Evolutionary conservation across 2,797 vertebrate genomes (phyloP), one percentile per base, ranked within the genome.

Genomic region (Capromys pilorides): DNA sequence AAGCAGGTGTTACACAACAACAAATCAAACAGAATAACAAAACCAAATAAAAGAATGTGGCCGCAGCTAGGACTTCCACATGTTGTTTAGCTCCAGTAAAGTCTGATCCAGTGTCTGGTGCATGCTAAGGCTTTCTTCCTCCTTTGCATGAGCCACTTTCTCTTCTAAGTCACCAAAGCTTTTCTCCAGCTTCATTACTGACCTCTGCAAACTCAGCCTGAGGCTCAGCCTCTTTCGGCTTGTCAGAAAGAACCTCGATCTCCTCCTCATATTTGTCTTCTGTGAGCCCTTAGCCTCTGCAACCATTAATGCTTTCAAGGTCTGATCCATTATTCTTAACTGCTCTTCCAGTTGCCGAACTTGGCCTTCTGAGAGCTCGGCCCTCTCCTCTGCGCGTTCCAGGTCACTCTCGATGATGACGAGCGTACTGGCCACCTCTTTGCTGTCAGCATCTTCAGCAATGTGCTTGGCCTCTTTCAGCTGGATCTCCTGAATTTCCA

Each of bases 61-160:
- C 97, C 97, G 98, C 96, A 96, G 96, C 98, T 98, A 98, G 98
- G 97, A 97, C 95, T 98, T 99, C 99, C 99, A 99, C 99, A 99
- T 99, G 98, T 99, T 99, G 99, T 99, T 99, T 98, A 99, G 99
- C 98, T 99, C 99, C 99, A 99, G 99, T 98, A 99, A 99, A 99
- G 99, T 99, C 98, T 99, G 99, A 99, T 99, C 99, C 99, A 99
- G 98, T 99, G 99, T 99, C 99, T 99, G 99, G 98, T 99, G 99
- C 99, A 99, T 99, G 98, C 98, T 99, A 98, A 99, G 98, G 98
- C 99, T 99, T 97, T 99, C 99, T 98, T 99, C 99, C n/a, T n/a
- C n/a, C 98, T 99, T 99, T 99, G 99, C 99, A 96, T 99, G 99
- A 95, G 99, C 98, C 98, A 99, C 99, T 99, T 99, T 99, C 98